These are phyloP conservation scores for Danaus melanippus DNA, from an alignment of 1,140 invertebrate species.

Conservation along the genomic window DNA sequence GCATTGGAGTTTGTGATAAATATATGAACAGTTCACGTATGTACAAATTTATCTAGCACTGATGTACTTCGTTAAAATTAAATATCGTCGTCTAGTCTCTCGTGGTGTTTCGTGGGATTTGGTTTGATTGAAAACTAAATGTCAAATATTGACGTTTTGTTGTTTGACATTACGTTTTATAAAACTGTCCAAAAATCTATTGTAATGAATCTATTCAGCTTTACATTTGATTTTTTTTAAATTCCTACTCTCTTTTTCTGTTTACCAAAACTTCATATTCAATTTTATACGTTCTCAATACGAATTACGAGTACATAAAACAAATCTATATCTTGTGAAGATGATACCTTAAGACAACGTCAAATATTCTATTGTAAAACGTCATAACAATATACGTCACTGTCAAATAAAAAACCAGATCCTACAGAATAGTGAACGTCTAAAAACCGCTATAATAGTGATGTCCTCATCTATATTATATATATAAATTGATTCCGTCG, in stretches of 20 bases:
- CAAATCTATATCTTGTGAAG: too few relatives aligned
- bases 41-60: conserved; percentile 34
- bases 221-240: too few relatives aligned
- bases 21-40: conserved; percentile 25
- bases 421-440: conserved; percentile 18
- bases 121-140: conserved; percentile 3
- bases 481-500: conserved; percentile 32
- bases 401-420: conserved; percentile 10
- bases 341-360: too few relatives aligned
- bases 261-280: too few relatives aligned
- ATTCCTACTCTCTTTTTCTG: too few relatives aligned
- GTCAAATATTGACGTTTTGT: neutral
- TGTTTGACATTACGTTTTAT: too few relatives aligned
- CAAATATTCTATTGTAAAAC: too few relatives aligned
- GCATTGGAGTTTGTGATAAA: conserved; percentile 30
- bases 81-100: conserved; percentile 13
- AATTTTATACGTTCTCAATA: too few relatives aligned
- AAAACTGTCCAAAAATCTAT: too few relatives aligned
- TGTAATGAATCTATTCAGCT: too few relatives aligned
- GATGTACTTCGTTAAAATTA: conserved; percentile 22
- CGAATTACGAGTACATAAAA: too few relatives aligned
- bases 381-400: too few relatives aligned
- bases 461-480: conserved; percentile 12
- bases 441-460: conserved; percentile 11
- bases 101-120: conserved; percentile 21